Conservation (phyloP, 2,888 invertebrate species). For the Drosophila rellima region DNA sequence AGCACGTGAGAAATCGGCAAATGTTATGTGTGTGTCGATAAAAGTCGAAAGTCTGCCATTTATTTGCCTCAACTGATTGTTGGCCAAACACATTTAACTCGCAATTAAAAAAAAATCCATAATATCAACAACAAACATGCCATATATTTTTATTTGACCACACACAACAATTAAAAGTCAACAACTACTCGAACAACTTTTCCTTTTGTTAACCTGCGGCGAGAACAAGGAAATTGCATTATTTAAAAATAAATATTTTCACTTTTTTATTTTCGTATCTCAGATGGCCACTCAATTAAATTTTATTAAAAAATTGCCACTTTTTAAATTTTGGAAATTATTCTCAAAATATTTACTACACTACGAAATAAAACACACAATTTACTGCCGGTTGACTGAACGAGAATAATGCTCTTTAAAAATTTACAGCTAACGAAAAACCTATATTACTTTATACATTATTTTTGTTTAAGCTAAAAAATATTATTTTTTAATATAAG, state of each 20-base stretch:
- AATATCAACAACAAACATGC: slow-evolving; percentile 44
- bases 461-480: no score
- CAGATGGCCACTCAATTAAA: slow-evolving; percentile 39
- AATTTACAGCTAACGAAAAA: neutral
- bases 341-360: slow-evolving; percentile 47
- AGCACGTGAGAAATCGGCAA: slow-evolving; percentile 9
- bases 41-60: slow-evolving; percentile 13
- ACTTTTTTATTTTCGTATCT: slow-evolving; percentile 5
- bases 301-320: slow-evolving; percentile 35
- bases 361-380: slow-evolving; percentile 21
- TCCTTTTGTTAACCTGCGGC: slow-evolving; percentile 28
- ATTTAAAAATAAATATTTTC: slow-evolving; percentile 22
- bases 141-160: slow-evolving; percentile 34
- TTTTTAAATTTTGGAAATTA: slow-evolving; percentile 51
- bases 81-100: slow-evolving; percentile 16
- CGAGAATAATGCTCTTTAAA: neutral
- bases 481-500: no score
- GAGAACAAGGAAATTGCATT: slow-evolving; percentile 15
- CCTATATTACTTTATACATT: no score
- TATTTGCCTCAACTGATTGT: slow-evolving; percentile 7
- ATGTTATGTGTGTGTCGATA: slow-evolving; percentile 4
- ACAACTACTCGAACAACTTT: slow-evolving; percentile 16
- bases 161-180: slow-evolving; percentile 36
- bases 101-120: slow-evolving; percentile 58
- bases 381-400: neutral